Evolutionary conservation across 92 coral and sea anemone genomes (phyloP).

Genomic region (Phenganax subtilis): DNA sequence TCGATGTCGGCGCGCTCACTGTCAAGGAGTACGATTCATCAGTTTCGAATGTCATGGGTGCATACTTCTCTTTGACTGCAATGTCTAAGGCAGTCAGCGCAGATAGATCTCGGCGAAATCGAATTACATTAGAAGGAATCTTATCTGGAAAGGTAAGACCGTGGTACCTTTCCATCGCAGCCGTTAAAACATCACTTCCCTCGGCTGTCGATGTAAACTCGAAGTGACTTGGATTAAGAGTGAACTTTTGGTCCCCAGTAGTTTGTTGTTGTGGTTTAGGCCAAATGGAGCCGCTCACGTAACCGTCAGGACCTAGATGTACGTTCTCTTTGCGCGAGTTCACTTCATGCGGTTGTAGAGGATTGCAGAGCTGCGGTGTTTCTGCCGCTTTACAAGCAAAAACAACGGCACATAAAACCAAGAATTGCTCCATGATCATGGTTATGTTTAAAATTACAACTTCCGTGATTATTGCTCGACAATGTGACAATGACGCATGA

Average conservation of each 20-base stretch:
- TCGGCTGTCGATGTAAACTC: slow-evolving; percentile 51
- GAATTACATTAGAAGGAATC: slow-evolving; percentile 10
- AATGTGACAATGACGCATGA: too few species aligned
- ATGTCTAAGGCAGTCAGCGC: slow-evolving; percentile 53
- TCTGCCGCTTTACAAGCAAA: neutral
- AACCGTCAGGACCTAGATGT: slow-evolving; percentile 50
- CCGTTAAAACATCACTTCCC: slow-evolving; percentile 62
- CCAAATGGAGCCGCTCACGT: slow-evolving; percentile 68
- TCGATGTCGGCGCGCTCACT: slow-evolving; percentile 62
- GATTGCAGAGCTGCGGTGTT: neutral
- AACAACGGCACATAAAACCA: neutral
- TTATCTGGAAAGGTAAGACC: slow-evolving; percentile 71
- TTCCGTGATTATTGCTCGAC: too few species aligned
- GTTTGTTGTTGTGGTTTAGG: slow-evolving; percentile 80
- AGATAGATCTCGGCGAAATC: slow-evolving; percentile 29
- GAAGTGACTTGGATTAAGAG: slow-evolving; percentile 53
- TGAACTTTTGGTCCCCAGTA: slow-evolving; percentile 45
- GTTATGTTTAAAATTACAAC: too few species aligned
- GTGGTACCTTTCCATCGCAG: slow-evolving; percentile 61
- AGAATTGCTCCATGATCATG: neutral
- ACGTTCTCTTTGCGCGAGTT: neutral
- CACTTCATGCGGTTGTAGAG: neutral
- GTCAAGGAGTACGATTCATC: slow-evolving; percentile 83
- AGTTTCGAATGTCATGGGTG: slow-evolving; percentile 58
- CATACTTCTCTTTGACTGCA: slow-evolving; percentile 58